Percentiles rank a stretch among this genome's conserved stretches.
Conservation (phyloP, 2,888 invertebrate species). For the Drosophila affinis region DNA sequence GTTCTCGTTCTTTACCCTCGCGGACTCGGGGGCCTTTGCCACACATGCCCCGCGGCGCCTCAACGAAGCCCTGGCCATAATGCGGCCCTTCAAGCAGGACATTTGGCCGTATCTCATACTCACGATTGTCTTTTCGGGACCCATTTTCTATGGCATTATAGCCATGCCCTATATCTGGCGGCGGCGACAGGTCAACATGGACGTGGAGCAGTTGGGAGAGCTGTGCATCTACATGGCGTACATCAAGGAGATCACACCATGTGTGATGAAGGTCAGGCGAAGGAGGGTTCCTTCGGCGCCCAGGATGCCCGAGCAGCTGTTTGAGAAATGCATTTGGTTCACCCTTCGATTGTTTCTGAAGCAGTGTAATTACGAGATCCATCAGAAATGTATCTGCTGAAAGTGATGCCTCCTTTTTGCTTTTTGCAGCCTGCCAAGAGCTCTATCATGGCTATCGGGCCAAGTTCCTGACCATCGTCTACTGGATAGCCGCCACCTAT, state of each 20-base stretch:
- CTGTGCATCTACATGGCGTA: conserved; percentile 72
- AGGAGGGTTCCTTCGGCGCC: not conserved
- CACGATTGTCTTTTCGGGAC: conserved; percentile 88
- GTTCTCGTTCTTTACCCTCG: conserved; percentile 90
- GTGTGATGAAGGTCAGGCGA: conserved; percentile 37
- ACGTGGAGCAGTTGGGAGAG: conserved; percentile 59
- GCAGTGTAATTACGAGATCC: conserved; percentile 86
- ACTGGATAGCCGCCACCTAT: conserved; percentile 90
- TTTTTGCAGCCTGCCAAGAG: conserved; percentile 78
- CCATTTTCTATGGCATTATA: conserved; percentile 88
- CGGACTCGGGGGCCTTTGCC: conserved; percentile 90
- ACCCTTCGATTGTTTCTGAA: conserved; percentile 88
- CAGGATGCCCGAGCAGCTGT: conserved; percentile 81
- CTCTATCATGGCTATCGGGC: conserved; percentile 88
- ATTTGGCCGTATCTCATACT: conserved; percentile 90
- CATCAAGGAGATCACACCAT: conserved; percentile 81
- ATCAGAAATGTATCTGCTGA: not conserved
- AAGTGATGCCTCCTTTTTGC: not conserved
- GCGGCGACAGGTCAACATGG: conserved; percentile 10
- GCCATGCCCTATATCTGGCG: conserved; percentile 85
- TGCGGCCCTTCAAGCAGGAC: conserved; percentile 90
- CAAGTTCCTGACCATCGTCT: conserved; percentile 88
- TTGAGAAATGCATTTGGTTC: conserved; percentile 89
- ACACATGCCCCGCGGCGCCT: conserved; percentile 90
- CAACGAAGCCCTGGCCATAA: conserved; percentile 89